A percentile compares a stretch with the other conserved stretches of the same genome.
phyloP scores from a whole-genome alignment of 2,797 vertebrate species.

The Manis pentadactyla region DNA sequence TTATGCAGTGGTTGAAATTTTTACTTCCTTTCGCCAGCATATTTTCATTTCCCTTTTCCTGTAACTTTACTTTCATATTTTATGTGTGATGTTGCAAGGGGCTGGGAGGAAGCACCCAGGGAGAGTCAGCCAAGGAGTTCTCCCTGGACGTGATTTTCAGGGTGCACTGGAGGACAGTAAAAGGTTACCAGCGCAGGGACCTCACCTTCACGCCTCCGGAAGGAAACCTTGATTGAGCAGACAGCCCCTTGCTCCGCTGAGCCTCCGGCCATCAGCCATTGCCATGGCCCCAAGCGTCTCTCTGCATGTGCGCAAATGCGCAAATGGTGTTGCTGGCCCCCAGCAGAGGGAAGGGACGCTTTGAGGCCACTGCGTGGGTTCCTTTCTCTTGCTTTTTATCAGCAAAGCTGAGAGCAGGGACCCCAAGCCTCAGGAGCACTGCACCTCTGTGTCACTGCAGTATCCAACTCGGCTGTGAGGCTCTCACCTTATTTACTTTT shows the following conservation, averaged over 20 bases:
- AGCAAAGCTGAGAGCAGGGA: neutral
- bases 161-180: no score
- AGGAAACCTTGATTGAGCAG: no score
- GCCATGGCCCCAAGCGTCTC: neutral
- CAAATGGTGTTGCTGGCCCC: neutral
- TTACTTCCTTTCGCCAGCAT: neutral
- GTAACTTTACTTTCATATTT: constrained; percentile 6
- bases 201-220: no score
- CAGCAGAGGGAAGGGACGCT: neutral
- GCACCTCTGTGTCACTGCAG: neutral
- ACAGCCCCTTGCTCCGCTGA: neutral
- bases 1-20: neutral
- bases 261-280: neutral
- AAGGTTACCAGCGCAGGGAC: no score
- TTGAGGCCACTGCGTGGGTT: neutral
- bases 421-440: neutral
- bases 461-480: neutral
- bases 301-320: accelerated
- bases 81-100: neutral
- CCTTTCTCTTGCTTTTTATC: neutral
- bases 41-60: constrained; percentile 19
- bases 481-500: neutral
- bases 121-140: no score
- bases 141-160: no score
- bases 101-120: neutral